A percentile compares a stretch with the other conserved stretches of the same genome.
Evolutionary conservation across 2,888 invertebrate species (phyloP).

Genomic region (Morinoia aosen): DNA sequence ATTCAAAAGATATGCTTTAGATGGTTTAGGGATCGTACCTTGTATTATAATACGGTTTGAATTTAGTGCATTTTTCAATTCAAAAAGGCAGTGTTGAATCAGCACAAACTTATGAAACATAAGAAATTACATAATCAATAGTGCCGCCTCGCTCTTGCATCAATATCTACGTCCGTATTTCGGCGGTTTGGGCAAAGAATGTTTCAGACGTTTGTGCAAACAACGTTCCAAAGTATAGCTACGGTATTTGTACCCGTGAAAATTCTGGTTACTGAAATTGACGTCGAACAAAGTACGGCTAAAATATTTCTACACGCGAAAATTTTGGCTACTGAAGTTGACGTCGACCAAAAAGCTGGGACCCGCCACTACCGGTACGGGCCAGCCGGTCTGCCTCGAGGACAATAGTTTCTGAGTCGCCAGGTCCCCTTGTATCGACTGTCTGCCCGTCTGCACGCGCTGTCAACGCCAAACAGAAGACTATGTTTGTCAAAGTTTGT

Average conservation of each 20-base stretch:
- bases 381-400: neutral
- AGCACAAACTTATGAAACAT: neutral
- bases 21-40: no score
- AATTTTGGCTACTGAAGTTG: neutral
- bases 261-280: neutral
- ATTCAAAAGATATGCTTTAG: no score
- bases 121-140: neutral
- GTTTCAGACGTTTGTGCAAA: no score
- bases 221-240: no score
- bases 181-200: neutral
- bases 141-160: neutral
- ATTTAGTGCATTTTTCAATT: no score
- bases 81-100: no score
- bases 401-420: neutral
- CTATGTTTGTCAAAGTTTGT: slow-evolving; percentile 34
- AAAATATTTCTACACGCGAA: no score
- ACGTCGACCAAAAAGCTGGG: neutral
- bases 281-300: neutral
- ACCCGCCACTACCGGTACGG: neutral
- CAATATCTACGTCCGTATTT: neutral
- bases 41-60: no score
- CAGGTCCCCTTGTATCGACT: neutral
- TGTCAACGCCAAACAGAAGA: slow-evolving; percentile 31
- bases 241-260: no score
- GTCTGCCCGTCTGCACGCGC: neutral